Evolutionary conservation across 2,797 vertebrate genomes (phyloP).

Genomic region (Gymnocypris eckloni): DNA sequence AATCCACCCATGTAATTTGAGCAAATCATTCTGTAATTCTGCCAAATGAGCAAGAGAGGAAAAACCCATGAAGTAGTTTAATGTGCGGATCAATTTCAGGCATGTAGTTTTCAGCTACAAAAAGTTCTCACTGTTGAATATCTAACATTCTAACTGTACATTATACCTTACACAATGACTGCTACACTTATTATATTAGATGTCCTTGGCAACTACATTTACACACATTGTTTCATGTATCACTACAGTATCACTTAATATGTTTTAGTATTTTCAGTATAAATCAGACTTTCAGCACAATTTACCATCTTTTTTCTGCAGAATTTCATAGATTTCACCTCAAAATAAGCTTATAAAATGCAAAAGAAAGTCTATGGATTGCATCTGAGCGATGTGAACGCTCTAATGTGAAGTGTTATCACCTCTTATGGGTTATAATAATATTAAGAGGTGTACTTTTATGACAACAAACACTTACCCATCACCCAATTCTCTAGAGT

Average conservation of each 20-base stretch:
- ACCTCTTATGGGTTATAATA: not conserved
- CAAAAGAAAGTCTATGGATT: not conserved
- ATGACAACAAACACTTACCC: constrained; percentile 4
- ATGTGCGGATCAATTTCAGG: constrained; percentile 15
- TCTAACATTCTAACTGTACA: not conserved
- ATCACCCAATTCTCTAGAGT: not conserved
- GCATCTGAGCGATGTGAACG: not conserved
- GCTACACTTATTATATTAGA: not conserved
- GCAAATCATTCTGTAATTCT: constrained; percentile 30
- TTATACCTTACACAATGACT: no score
- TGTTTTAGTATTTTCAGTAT: not conserved
- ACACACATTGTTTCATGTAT: not conserved
- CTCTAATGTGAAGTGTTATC: not conserved
- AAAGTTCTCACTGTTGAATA: not conserved
- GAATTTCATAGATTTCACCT: not conserved
- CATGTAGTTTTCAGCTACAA: not conserved
- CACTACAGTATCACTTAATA: not conserved
- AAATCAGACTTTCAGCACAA: not conserved
- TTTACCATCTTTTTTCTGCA: not conserved
- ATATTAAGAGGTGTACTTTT: not conserved
- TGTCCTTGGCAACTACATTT: not conserved
- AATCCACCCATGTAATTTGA: constrained; percentile 25
- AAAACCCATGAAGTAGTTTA: constrained; percentile 19
- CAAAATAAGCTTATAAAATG: not conserved
- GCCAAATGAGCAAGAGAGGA: constrained; percentile 2